These are phyloP conservation scores for Euborellia annulipes DNA, from an alignment of 1,140 invertebrate genomes.

Conservation along the genomic window DNA sequence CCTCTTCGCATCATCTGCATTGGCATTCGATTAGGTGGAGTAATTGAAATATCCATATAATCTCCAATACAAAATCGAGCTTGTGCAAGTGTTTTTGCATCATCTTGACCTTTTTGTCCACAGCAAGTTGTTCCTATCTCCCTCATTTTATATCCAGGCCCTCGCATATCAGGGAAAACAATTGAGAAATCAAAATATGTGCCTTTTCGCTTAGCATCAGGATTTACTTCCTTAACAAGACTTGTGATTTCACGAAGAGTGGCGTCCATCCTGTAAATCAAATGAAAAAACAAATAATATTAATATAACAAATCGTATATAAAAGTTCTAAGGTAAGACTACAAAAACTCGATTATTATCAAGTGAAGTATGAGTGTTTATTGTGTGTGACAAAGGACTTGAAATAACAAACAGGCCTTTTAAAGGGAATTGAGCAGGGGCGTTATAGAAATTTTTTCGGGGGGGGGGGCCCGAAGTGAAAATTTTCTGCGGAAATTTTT, in stretches of 20 bases:
- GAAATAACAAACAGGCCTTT: no score
- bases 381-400: no score
- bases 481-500: no score
- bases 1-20: conserved; percentile 42
- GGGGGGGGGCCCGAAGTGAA: no score
- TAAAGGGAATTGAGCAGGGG: no score
- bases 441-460: no score
- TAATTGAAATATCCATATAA: conserved; percentile 94
- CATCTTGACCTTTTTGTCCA: conserved; percentile 80
- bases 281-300: no score
- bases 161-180: conserved; percentile 74
- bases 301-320: not conserved
- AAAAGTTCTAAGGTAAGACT: not conserved
- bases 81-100: conserved; percentile 75
- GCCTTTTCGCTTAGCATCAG: conserved; percentile 84
- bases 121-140: conserved; percentile 90
- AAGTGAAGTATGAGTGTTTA: no score
- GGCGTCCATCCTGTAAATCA: conserved; percentile 82
- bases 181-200: conserved; percentile 97
- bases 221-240: conserved; percentile 94
- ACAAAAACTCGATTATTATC: not conserved
- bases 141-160: conserved; percentile 71
- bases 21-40: conserved; percentile 62
- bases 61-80: conserved; percentile 82
- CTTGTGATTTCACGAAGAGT: conserved; percentile 88